phyloP scores from a whole-genome alignment of 1,140 invertebrate species.

The Zaprionus africanus region DNA sequence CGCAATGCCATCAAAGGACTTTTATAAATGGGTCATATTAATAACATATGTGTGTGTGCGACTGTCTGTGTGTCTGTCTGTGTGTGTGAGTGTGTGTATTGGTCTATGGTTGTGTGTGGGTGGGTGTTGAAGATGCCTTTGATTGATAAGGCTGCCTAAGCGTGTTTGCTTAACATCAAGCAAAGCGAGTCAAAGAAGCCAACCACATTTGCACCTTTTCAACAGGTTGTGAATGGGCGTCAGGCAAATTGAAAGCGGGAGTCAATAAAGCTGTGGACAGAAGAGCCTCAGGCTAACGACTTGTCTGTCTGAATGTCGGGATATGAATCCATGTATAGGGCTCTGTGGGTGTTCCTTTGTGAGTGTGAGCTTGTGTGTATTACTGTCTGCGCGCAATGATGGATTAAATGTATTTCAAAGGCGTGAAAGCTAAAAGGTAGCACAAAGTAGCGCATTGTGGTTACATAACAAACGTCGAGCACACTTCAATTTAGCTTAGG shows the following conservation, averaged over 20 bases:
- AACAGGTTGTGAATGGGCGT: slow-evolving; percentile 65
- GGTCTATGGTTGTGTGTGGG: neutral
- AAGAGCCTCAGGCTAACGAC: slow-evolving; percentile 47
- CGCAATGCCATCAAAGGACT: slow-evolving; percentile 37
- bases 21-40: slow-evolving; percentile 69
- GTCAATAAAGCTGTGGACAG: slow-evolving; percentile 76
- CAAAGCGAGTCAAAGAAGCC: slow-evolving; percentile 48
- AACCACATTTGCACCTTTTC: slow-evolving; percentile 78
- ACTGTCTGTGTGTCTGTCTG: slow-evolving; percentile 34
- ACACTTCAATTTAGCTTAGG: slow-evolving; percentile 72
- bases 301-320: slow-evolving; percentile 1
- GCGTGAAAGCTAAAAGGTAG: slow-evolving; percentile 79
- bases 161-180: slow-evolving; percentile 65
- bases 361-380: slow-evolving; percentile 23
- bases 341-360: neutral
- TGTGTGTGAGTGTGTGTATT: slow-evolving; percentile 21
- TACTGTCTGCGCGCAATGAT: slow-evolving; percentile 63
- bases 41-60: slow-evolving; percentile 66
- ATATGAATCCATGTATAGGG: neutral
- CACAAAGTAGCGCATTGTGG: slow-evolving; percentile 77
- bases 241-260: slow-evolving; percentile 74
- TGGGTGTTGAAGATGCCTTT: slow-evolving; percentile 58
- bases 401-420: slow-evolving; percentile 83
- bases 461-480: slow-evolving; percentile 70
- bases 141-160: slow-evolving; percentile 81